Conservation (phyloP, 2,888 invertebrate species). For the Amphipoea lucens region DNA sequence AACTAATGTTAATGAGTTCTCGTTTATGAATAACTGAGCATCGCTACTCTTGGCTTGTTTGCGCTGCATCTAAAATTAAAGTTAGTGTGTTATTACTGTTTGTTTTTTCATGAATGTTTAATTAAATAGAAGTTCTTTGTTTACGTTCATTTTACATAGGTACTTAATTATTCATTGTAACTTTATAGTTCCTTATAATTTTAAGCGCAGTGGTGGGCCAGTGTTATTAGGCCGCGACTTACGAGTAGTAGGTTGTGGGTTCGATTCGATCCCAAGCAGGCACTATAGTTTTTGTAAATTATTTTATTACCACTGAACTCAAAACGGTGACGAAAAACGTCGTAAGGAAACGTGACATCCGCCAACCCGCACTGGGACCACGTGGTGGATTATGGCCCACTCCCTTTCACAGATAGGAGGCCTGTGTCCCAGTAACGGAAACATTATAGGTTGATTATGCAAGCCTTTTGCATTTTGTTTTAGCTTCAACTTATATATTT, state of each 20-base stretch:
- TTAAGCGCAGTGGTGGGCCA: too few species aligned
- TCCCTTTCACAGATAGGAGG: neutral
- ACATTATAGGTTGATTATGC: too few species aligned
- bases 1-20: slow-evolving; percentile 62
- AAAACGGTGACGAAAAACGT: too few species aligned
- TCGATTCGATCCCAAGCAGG: too few species aligned
- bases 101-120: slow-evolving; percentile 45
- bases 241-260: too few species aligned
- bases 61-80: slow-evolving; percentile 17
- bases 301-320: neutral
- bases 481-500: neutral
- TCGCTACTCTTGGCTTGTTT: slow-evolving; percentile 36
- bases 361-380: too few species aligned
- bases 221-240: too few species aligned
- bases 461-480: too few species aligned
- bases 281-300: neutral
- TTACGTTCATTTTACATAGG: neutral
- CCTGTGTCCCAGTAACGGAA: too few species aligned
- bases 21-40: slow-evolving; percentile 64
- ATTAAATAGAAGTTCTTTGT: slow-evolving; percentile 13
- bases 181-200: too few species aligned
- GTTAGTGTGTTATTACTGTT: slow-evolving; percentile 23
- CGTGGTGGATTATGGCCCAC: neutral
- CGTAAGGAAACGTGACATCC: neutral
- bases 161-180: slow-evolving; percentile 10